Conservation (phyloP, 2,113 vertebrate genomes). For the Lycaon pictus region DNA sequence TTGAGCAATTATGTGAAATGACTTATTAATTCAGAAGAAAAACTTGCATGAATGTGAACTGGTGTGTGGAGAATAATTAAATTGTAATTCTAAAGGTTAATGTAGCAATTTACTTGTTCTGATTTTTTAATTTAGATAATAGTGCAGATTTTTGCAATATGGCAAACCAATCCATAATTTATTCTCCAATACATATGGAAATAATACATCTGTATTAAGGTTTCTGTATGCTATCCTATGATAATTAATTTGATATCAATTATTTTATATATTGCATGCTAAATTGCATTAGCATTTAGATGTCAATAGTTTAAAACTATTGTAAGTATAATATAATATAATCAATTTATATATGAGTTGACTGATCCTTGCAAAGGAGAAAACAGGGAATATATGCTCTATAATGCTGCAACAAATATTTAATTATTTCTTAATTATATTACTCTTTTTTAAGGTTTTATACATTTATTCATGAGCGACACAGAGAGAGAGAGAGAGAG, state of each 20-base stretch:
- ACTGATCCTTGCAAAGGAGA: not conserved
- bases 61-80: slow-evolving; percentile 78
- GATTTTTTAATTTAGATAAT: slow-evolving; percentile 77
- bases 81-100: slow-evolving; percentile 79
- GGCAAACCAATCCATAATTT: slow-evolving; percentile 61
- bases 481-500: not conserved
- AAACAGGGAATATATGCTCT: not conserved
- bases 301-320: not conserved
- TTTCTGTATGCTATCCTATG: not conserved
- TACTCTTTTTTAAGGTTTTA: not conserved
- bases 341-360: not conserved
- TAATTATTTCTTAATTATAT: not conserved
- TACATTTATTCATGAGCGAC: not conserved
- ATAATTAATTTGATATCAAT: slow-evolving; percentile 37
- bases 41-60: slow-evolving; percentile 69
- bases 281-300: not conserved
- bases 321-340: not conserved
- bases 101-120: slow-evolving; percentile 73
- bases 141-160: slow-evolving; percentile 65
- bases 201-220: slow-evolving; percentile 1
- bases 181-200: slow-evolving; percentile 42
- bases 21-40: slow-evolving; percentile 76
- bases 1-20: slow-evolving; percentile 71
- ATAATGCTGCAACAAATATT: not conserved
- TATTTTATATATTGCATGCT: not conserved